Base-by-base conservation (phyloP, 2,113 vertebrate genomes). In the Chauna torquata region DNA sequence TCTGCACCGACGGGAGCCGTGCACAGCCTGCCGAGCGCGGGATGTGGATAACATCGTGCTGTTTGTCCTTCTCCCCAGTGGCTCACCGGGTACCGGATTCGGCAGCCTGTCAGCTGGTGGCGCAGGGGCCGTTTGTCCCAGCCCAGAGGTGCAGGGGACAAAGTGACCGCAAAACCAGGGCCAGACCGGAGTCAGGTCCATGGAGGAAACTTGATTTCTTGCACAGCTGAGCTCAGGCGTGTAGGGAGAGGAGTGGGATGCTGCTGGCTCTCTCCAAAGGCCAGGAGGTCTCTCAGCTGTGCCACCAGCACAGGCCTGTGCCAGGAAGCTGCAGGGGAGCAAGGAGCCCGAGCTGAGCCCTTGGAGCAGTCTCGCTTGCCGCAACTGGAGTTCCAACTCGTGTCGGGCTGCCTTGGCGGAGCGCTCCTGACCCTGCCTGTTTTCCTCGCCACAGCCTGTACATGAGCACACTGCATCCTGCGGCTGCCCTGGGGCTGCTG, bases 11-110 rank as follows among this genome's bases (percentile, higher is more conserved):
- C 1, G 0, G 81, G 65, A 93, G 86, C 61, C 2, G 2, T 38
- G 30, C 12, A 34, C 3, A 16, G 81, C 36, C 65, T 72, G 49
- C 78, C 2, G 3, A 42, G 38, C 0, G 0, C 0, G 0, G 34
- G 65, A 32, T 42, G 52, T 58, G 32, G 22, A 38, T 59, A n/a
- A 12, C 1, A 0, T 16, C 3, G 3, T 25, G 27, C n/a, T 5
- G 0, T 36, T 64, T 3, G 4, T 64, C 40, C 44, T 36, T 49
- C 28, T 84, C 27, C n/a, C 23, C 5, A 1, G 8, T 34, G 27
- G 18, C 24, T 83, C 47, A 22, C 42, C 11, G 38, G 24, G 22
- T 55, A n/a, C 36, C 75, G 55, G 34, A 19, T n/a, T 62, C 25
- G 50, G 27, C 45, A 78, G 36, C n/a, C 62, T 76, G 44, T 5